Conservation (phyloP, 2,113 vertebrate genomes). For the Pedetes capensis region DNA sequence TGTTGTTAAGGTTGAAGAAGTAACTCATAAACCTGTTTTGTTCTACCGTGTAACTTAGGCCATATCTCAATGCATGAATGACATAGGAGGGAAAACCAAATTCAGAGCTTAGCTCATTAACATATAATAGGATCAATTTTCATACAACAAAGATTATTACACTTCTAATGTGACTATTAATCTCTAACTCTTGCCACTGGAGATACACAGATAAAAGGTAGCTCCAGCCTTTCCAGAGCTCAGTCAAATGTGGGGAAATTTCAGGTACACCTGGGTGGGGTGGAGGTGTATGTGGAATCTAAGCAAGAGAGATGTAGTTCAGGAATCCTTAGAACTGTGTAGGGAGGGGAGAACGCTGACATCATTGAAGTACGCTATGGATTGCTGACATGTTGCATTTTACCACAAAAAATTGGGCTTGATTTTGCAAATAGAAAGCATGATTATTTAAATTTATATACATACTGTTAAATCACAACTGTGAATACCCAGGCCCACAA, state of each 20-base stretch:
- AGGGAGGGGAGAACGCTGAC: not conserved
- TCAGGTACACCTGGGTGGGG: not conserved
- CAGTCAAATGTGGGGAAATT: not conserved
- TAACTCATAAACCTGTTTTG: not conserved
- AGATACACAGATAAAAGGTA: not conserved
- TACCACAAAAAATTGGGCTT: not conserved
- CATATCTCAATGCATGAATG: not conserved
- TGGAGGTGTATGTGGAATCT: not conserved
- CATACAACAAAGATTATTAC: not conserved
- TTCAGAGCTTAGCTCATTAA: not conserved
- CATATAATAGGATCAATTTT: not conserved
- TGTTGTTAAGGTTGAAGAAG: not conserved
- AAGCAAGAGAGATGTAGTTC: not conserved
- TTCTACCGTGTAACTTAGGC: not conserved
- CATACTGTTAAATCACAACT: constrained; percentile 36
- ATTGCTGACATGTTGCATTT: not conserved
- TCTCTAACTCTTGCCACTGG: not conserved
- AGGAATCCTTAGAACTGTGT: not conserved
- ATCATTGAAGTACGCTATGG: not conserved
- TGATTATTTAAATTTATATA: not conserved
- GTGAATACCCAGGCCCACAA: not conserved
- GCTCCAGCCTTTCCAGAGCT: not conserved
- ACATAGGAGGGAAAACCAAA: not conserved
- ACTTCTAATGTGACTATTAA: not conserved
- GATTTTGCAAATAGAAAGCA: not conserved